Percentiles rank a stretch among this genome's conserved stretches.
phyloP scores from a whole-genome alignment of 2,113 vertebrate genomes.

The Crotalus horridus region DNA sequence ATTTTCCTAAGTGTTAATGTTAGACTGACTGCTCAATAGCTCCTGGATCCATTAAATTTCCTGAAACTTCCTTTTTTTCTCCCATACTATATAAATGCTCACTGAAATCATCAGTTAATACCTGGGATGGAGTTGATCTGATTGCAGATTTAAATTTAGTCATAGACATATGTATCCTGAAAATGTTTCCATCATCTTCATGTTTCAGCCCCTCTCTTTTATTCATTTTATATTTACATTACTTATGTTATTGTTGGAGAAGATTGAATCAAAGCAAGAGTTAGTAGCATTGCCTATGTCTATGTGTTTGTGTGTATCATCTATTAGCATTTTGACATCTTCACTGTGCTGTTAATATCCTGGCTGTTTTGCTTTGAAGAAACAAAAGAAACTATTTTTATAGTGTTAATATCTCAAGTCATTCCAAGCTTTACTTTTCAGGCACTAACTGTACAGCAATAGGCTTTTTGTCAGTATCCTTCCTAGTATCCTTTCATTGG shows the following conservation, averaged over 20 bases:
- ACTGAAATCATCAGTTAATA: neutral
- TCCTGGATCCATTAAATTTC: neutral
- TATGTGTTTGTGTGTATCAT: neutral
- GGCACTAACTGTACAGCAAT: neutral
- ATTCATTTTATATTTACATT: neutral
- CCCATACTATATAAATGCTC: neutral
- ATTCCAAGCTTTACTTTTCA: neutral
- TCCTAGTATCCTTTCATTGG: neutral
- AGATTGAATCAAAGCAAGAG: neutral
- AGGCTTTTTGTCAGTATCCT: neutral
- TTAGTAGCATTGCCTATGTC: neutral
- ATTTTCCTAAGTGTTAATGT: neutral
- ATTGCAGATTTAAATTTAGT: neutral
- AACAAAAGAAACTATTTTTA: neutral
- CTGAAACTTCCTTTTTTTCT: neutral
- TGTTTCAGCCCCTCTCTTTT: neutral
- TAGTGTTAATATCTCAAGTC: neutral
- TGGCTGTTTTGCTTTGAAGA: neutral
- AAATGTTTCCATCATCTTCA: neutral
- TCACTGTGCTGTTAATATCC: neutral
- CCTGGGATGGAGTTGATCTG: neutral
- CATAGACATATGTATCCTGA: neutral
- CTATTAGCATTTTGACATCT: neutral
- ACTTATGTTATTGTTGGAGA: neutral
- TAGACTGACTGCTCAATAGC: neutral